Evolutionary conservation across 2,888 invertebrate species (phyloP).

Genomic region (Oegoconia quadripuncta): DNA sequence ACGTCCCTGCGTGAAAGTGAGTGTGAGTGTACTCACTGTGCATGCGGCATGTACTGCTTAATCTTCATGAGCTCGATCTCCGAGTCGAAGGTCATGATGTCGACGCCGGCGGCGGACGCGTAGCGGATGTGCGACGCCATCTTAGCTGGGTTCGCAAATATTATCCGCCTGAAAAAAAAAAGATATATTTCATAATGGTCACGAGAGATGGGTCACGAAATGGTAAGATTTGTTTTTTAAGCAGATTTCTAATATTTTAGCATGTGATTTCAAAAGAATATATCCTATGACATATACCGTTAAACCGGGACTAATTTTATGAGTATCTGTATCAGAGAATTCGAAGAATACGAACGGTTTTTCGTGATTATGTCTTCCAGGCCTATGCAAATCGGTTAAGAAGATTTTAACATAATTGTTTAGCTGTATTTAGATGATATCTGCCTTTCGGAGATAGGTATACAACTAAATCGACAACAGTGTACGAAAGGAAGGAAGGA

Average conservation of each 20-base stretch:
- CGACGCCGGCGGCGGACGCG: slow-evolving; percentile 86
- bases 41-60: slow-evolving; percentile 88
- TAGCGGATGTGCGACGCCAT: slow-evolving; percentile 93
- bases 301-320: too few relatives aligned
- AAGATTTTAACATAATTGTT: too few relatives aligned
- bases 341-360: too few relatives aligned
- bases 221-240: not conserved
- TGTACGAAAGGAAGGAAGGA: too few relatives aligned
- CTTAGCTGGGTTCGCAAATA: slow-evolving; percentile 98
- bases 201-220: not conserved
- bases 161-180: slow-evolving; percentile 81
- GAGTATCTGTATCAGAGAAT: too few relatives aligned
- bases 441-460: too few relatives aligned
- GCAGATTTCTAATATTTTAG: not conserved
- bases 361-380: too few relatives aligned
- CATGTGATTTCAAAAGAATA: too few relatives aligned
- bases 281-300: too few relatives aligned
- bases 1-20: not conserved
- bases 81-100: slow-evolving; percentile 95
- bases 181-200: not conserved
- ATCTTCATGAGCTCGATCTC: slow-evolving; percentile 95
- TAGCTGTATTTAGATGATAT: too few relatives aligned
- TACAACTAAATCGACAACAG: too few relatives aligned
- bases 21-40: slow-evolving; percentile 80
- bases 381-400: too few relatives aligned